Conservation (phyloP, 2,797 vertebrate genomes). For the Enteromius anoplus region DNA sequence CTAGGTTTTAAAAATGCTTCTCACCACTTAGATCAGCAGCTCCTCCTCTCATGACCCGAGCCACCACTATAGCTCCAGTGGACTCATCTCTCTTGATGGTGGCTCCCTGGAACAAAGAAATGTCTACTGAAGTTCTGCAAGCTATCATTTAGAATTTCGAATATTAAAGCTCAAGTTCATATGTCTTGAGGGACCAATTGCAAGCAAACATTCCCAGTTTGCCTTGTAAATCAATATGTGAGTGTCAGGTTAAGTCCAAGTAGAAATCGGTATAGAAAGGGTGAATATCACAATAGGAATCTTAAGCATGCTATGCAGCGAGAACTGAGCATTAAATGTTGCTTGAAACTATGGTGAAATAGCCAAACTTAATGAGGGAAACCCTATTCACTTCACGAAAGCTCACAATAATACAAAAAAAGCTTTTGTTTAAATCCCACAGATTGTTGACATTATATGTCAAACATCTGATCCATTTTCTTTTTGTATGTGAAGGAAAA, state of each 20-base stretch:
- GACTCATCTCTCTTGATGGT: conserved; percentile 88
- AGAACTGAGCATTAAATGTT: conserved; percentile 12
- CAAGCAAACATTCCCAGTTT: conserved; percentile 2
- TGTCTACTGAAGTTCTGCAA: neutral
- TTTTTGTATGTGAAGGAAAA: conserved; percentile 32
- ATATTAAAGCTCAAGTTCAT: neutral
- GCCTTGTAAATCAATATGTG: conserved; percentile 22
- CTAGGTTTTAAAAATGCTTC: conserved; percentile 18
- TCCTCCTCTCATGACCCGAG: conserved; percentile 91
- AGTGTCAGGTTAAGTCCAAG: neutral
- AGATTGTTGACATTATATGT: conserved; percentile 47
- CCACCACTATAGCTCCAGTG: conserved; percentile 87
- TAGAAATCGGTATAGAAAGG: neutral
- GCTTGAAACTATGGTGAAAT: neutral
- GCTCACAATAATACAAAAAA: conserved; percentile 38
- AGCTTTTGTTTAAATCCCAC: conserved; percentile 38
- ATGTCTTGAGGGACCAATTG: neutral
- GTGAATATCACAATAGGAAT: conserved; percentile 6
- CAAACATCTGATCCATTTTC: conserved; percentile 47
- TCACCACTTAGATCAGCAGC: conserved; percentile 91
- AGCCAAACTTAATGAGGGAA: conserved; percentile 31
- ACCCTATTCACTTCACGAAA: conserved; percentile 17
- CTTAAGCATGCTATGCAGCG: conserved; percentile 11
- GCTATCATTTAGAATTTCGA: conserved; percentile 4
- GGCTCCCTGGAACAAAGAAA: conserved; percentile 78